Conservation (phyloP, 2,888 invertebrate genomes). For the Thyatira batis region DNA sequence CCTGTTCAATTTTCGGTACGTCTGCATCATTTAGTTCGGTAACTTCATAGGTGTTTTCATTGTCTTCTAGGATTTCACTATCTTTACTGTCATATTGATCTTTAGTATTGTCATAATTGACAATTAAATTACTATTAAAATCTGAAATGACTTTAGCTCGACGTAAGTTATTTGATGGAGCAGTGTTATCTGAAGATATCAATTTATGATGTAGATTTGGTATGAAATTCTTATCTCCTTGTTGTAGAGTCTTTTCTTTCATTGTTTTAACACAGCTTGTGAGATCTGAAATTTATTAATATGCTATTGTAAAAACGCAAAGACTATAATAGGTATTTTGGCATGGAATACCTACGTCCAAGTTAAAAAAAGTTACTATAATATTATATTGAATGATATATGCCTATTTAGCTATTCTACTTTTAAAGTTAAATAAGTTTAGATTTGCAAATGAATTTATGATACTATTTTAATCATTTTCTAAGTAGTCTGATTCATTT, state of each 20-base stretch:
- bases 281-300: neutral
- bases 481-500: neutral
- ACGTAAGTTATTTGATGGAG: neutral
- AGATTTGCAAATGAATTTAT: too few species aligned
- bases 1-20: constrained; percentile 7
- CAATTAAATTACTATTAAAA: neutral
- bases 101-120: neutral
- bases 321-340: too few species aligned
- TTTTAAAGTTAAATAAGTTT: too few species aligned
- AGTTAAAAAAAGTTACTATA: too few species aligned
- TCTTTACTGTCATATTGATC: neutral
- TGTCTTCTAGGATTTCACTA: constrained; percentile 1
- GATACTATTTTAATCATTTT: neutral
- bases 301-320: too few species aligned
- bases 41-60: constrained; percentile 39
- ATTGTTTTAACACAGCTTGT: neutral
- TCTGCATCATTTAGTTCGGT: constrained; percentile 34
- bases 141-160: neutral
- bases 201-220: neutral
- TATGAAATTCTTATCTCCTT: neutral
- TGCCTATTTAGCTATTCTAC: too few species aligned
- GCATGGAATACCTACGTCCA: too few species aligned
- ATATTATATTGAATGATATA: too few species aligned
- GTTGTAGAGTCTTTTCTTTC: neutral
- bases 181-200: neutral